Evolutionary conservation across 2,797 vertebrate genomes (phyloP).

Genomic region (Erethizon dorsatum): DNA sequence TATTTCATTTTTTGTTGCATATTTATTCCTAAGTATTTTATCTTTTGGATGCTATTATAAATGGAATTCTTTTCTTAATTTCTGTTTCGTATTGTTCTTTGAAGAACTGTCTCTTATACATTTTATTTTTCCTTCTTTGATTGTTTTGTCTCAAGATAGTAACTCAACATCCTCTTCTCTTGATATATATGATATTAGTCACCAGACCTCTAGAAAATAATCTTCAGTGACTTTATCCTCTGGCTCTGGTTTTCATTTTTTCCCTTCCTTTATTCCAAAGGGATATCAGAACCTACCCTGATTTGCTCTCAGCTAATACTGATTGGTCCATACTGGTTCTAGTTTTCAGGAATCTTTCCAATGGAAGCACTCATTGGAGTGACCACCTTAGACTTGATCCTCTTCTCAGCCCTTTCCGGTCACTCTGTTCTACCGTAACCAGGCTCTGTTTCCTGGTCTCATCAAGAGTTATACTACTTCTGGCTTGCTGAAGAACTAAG

Average conservation of each 20-base stretch:
- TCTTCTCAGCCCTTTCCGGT: neutral
- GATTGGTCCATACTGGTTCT: neutral
- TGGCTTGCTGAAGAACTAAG: neutral
- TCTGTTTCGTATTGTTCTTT: neutral
- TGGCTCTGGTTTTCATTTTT: neutral
- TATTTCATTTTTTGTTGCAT: neutral
- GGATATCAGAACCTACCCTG: neutral
- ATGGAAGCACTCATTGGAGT: neutral
- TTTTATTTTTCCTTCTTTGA: neutral
- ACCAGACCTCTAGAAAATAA: neutral
- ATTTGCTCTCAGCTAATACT: neutral
- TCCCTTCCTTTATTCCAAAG: neutral
- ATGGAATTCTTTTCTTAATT: constrained; percentile 45
- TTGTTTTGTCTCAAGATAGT: neutral
- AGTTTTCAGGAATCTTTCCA: neutral
- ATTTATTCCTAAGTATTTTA: constrained; percentile 36
- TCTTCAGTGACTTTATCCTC: neutral
- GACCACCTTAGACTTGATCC: neutral
- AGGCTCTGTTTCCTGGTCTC: neutral
- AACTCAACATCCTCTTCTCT: neutral
- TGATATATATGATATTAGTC: constrained; percentile 15
- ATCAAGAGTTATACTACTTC: neutral
- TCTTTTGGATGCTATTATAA: constrained; percentile 15
- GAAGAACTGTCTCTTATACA: neutral
- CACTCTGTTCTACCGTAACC: neutral